Percentiles rank a stretch among this genome's conserved stretches.
Evolutionary conservation across 2,888 invertebrate genomes (phyloP).

Genomic region (Hymenopus coronatus): DNA sequence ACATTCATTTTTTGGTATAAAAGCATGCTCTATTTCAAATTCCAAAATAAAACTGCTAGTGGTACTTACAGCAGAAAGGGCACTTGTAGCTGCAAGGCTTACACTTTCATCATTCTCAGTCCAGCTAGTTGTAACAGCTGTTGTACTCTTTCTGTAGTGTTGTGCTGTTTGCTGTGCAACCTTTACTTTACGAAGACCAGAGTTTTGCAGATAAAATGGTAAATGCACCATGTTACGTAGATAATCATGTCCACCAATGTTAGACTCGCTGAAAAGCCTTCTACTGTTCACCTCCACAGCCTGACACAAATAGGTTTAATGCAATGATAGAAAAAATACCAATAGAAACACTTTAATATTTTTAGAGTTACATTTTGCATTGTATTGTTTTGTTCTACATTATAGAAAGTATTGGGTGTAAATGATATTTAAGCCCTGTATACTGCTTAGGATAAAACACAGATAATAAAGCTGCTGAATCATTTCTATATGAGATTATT

Average conservation of each 20-base stretch:
- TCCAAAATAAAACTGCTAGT: neutral
- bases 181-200: constrained; percentile 85
- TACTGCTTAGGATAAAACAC: no score
- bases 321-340: neutral
- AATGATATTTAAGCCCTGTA: no score
- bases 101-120: constrained; percentile 55
- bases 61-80: constrained; percentile 51
- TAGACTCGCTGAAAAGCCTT: constrained; percentile 82
- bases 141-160: constrained; percentile 49
- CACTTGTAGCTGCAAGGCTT: constrained; percentile 47
- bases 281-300: constrained; percentile 88
- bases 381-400: no score
- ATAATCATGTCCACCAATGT: constrained; percentile 93
- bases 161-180: constrained; percentile 78
- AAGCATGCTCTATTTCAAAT: neutral
- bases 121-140: constrained; percentile 42
- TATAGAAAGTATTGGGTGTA: no score
- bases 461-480: no score
- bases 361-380: no score
- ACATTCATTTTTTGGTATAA: no score
- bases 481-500: no score
- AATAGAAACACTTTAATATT: no score
- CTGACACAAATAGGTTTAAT: constrained; percentile 45
- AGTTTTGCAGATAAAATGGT: constrained; percentile 97
- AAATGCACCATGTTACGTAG: constrained; percentile 94